A percentile compares a stretch with the other conserved stretches of the same genome.
These are phyloP conservation scores for Drosophila mettleri DNA, from an alignment of 2,888 invertebrate genomes.

Conservation along the genomic window DNA sequence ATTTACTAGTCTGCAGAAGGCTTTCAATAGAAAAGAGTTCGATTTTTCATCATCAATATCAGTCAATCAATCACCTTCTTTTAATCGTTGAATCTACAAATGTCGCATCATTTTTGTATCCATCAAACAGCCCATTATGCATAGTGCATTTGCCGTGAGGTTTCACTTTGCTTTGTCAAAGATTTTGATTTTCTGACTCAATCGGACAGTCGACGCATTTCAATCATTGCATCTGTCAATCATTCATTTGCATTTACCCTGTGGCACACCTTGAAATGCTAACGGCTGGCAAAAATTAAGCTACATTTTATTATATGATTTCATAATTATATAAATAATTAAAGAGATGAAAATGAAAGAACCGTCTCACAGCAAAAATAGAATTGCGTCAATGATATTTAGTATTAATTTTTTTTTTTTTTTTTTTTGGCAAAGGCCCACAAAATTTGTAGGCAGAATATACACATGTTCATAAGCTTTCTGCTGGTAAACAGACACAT, in stretches of 20 bases:
- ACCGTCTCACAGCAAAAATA: conserved; percentile 40
- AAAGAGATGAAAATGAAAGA: conserved; percentile 14
- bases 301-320: conserved; percentile 64
- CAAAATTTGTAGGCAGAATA: conserved; percentile 54
- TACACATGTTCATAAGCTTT: conserved; percentile 61
- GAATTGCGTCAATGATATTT: conserved; percentile 73
- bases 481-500: conserved; percentile 34
- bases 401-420: conserved; percentile 24
- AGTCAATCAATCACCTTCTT: conserved; percentile 11
- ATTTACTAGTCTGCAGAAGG: not conserved
- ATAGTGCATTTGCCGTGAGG: too few relatives aligned
- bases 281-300: conserved; percentile 29
- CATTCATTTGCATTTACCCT: conserved; percentile 1
- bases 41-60: not conserved
- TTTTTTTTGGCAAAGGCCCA: conserved; percentile 77
- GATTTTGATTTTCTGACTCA: conserved; percentile 1
- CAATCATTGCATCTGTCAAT: conserved; percentile 38
- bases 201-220: conserved; percentile 25
- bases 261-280: conserved; percentile 11
- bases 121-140: conserved; percentile 23
- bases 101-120: not conserved
- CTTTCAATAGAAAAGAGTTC: not conserved
- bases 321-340: conserved; percentile 79
- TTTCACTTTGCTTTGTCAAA: too few relatives aligned
- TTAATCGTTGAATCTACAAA: not conserved